These are phyloP conservation scores for Matsumurasca onukii DNA, from an alignment of 1,140 invertebrate genomes.

Conservation along the genomic window DNA sequence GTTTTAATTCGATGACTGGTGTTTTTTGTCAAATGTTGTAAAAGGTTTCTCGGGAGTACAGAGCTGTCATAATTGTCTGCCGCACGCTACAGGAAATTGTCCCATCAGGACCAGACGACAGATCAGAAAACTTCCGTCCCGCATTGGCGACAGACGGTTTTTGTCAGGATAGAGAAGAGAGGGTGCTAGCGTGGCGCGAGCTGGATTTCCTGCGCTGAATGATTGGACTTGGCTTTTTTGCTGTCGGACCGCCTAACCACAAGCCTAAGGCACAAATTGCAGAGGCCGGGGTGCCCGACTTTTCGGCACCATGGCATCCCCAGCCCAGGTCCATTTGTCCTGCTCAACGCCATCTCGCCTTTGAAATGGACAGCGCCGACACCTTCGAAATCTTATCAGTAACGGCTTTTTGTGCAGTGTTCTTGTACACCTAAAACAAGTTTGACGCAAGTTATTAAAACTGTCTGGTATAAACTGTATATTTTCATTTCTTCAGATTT, in stretches of 20 bases:
- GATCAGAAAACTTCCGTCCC: slow-evolving; percentile 7
- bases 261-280: slow-evolving; percentile 9
- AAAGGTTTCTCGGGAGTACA: slow-evolving; percentile 20
- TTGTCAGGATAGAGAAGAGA: background rate
- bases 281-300: slow-evolving; percentile 15
- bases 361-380: too few relatives aligned
- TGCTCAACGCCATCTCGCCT: too few relatives aligned
- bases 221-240: slow-evolving; percentile 14
- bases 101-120: background rate
- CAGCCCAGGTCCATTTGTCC: background rate
- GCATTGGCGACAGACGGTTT: slow-evolving; percentile 20
- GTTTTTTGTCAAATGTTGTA: slow-evolving; percentile 10
- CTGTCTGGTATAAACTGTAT: too few relatives aligned
- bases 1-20: slow-evolving; percentile 13
- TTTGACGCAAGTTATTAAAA: too few relatives aligned
- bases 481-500: too few relatives aligned
- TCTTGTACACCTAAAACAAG: too few relatives aligned
- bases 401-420: too few relatives aligned
- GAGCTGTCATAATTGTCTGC: background rate
- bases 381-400: too few relatives aligned
- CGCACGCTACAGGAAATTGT: slow-evolving; percentile 24
- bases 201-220: slow-evolving; percentile 19
- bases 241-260: slow-evolving; percentile 14
- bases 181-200: background rate
- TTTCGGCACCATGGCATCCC: slow-evolving; percentile 7